phyloP scores from a whole-genome alignment of 2,888 invertebrate genomes.

The Sturmia bella region DNA sequence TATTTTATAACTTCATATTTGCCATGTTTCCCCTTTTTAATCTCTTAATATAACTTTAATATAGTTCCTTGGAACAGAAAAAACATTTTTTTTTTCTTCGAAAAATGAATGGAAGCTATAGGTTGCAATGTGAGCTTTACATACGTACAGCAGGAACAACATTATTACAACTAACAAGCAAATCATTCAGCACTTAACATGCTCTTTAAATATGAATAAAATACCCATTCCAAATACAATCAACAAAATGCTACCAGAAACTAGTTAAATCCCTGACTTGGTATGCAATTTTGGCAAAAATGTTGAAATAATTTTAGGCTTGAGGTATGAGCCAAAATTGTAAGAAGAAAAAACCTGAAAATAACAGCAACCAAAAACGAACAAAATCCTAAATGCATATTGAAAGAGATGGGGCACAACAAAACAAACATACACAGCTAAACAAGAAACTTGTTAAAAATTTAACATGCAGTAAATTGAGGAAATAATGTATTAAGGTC shows the following conservation, averaged over 20 bases:
- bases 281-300: constrained; percentile 42
- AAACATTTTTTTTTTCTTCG: too few relatives aligned
- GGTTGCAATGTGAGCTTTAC: constrained; percentile 29
- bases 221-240: constrained; percentile 43
- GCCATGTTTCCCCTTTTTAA: constrained; percentile 16
- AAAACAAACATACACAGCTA: constrained; percentile 10
- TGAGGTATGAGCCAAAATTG: constrained; percentile 33
- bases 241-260: constrained; percentile 7
- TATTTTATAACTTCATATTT: background rate
- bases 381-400: constrained; percentile 29
- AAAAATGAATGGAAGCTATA: background rate
- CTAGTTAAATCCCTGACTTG: constrained; percentile 28
- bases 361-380: constrained; percentile 2
- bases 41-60: constrained; percentile 54
- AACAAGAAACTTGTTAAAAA: constrained; percentile 65
- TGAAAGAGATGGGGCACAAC: constrained; percentile 20
- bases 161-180: constrained; percentile 67
- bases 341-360: constrained; percentile 15
- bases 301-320: constrained; percentile 60
- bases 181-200: constrained; percentile 70
- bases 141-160: constrained; percentile 41
- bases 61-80: background rate
- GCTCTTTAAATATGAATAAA: constrained; percentile 71
- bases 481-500: constrained; percentile 72
- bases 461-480: constrained; percentile 72